These are phyloP conservation scores for Scaptomyza graminum DNA, from an alignment of 1,140 invertebrate species.

Conservation along the genomic window DNA sequence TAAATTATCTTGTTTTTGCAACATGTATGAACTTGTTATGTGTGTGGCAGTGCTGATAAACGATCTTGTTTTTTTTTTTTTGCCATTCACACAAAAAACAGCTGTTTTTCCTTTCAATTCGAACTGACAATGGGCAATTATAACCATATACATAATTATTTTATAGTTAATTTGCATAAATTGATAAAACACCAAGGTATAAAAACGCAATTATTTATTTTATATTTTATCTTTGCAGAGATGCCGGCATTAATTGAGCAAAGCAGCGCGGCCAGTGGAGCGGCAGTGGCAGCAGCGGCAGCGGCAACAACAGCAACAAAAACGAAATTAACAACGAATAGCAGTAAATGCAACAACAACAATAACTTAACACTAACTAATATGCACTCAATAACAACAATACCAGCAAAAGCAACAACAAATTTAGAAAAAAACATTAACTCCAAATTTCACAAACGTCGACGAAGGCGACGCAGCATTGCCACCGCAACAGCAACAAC, in stretches of 20 bases:
- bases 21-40: too few species aligned
- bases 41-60: too few species aligned
- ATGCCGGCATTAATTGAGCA: slow-evolving; percentile 59
- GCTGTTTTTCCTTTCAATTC: too few species aligned
- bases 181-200: too few species aligned
- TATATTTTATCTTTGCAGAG: slow-evolving; percentile 25
- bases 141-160: too few species aligned
- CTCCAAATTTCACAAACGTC: slow-evolving; percentile 59
- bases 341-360: slow-evolving; percentile 16
- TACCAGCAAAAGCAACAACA: slow-evolving; percentile 7
- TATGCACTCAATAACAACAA: slow-evolving; percentile 30
- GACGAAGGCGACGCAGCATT: slow-evolving; percentile 50
- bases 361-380: slow-evolving; percentile 51
- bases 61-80: too few species aligned
- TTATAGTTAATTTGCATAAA: too few species aligned
- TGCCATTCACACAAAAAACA: too few species aligned
- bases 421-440: slow-evolving; percentile 1
- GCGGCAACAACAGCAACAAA: slow-evolving; percentile 12
- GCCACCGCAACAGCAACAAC: not conserved
- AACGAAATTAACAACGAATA: slow-evolving; percentile 22
- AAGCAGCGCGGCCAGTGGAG: slow-evolving; percentile 20
- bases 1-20: too few species aligned
- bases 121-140: too few species aligned
- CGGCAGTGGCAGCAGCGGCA: slow-evolving; percentile 18
- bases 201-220: too few species aligned